Evolutionary conservation across 1,140 invertebrate genomes (phyloP).

Genomic region (Hyles euphorbiae): DNA sequence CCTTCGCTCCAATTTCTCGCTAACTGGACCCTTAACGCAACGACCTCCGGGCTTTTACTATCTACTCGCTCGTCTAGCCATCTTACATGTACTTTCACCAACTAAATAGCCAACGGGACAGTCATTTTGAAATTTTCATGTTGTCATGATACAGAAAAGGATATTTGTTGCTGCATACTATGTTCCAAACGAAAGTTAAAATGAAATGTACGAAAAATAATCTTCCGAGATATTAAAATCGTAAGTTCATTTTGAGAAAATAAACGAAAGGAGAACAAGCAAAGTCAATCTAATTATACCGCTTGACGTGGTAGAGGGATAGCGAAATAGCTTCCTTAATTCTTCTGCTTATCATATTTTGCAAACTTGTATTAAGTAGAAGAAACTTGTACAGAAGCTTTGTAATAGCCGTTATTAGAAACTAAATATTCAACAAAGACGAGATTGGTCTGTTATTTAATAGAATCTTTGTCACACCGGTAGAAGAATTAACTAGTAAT

Average conservation of each 20-base stretch:
- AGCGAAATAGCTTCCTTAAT: constrained; percentile 48
- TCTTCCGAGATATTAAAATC: constrained; percentile 27
- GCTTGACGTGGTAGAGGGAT: constrained; percentile 45
- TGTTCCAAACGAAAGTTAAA: too few relatives aligned
- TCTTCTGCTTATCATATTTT: constrained; percentile 29
- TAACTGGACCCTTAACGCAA: constrained; percentile 47
- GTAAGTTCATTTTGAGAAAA: constrained; percentile 44
- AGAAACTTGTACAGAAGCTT: constrained; percentile 5
- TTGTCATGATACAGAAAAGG: too few relatives aligned
- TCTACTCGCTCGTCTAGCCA: constrained; percentile 16
- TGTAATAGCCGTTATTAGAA: constrained; percentile 1
- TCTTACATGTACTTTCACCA: constrained; percentile 14
- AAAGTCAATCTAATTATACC: constrained; percentile 45
- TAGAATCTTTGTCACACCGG: too few relatives aligned
- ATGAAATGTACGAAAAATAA: constrained; percentile 9
- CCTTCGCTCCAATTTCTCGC: constrained; percentile 47
- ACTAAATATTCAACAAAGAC: constrained; percentile 3
- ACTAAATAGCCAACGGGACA: background rate
- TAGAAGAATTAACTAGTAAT: too few relatives aligned
- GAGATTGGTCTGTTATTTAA: background rate
- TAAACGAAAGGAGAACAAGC: constrained; percentile 39
- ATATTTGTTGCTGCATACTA: too few relatives aligned
- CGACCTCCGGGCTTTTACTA: constrained; percentile 32
- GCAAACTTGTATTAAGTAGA: constrained; percentile 17
- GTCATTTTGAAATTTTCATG: too few relatives aligned